Evolutionary conservation across 2,888 invertebrate genomes (phyloP).

Genomic region (Barypeithes pellucidus): DNA sequence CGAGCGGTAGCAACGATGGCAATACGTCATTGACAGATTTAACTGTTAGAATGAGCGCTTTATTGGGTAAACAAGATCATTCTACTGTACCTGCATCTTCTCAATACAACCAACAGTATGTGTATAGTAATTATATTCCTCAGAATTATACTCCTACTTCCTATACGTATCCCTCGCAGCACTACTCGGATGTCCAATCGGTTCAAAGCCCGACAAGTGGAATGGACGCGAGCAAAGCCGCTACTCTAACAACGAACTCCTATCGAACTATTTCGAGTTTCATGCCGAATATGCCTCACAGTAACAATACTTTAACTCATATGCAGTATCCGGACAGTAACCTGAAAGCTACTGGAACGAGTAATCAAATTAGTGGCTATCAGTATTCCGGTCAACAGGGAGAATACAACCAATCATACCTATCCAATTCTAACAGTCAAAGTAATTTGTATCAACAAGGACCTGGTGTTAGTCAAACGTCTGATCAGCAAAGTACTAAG

Average conservation of each 20-base stretch:
- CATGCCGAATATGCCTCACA: constrained; percentile 46
- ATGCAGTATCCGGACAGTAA: constrained; percentile 53
- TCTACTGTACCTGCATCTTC: constrained; percentile 11
- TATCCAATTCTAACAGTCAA: constrained; percentile 22
- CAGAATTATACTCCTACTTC: constrained; percentile 56
- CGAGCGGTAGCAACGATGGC: constrained; percentile 11
- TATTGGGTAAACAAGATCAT: constrained; percentile 32
- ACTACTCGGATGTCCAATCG: constrained; percentile 31
- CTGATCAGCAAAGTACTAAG: constrained; percentile 9
- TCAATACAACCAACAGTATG: constrained; percentile 39
- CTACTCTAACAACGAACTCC: constrained; percentile 60
- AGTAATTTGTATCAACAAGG: constrained; percentile 13
- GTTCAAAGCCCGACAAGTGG: constrained; percentile 39
- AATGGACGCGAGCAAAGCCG: constrained; percentile 57
- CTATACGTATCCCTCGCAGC: constrained; percentile 48
- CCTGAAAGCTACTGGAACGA: constrained; percentile 15
- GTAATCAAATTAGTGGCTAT: constrained; percentile 2
- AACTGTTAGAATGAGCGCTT: constrained; percentile 39
- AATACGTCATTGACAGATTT: constrained; percentile 73
- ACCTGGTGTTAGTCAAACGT: constrained; percentile 19
- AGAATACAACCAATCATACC: constrained; percentile 14
- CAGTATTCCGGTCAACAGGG: constrained; percentile 17
- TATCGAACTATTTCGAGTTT: constrained; percentile 59
- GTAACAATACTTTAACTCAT: constrained; percentile 39
- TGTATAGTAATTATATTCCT: constrained; percentile 58